Evolutionary conservation across 2,113 vertebrate genomes (phyloP).

Genomic region (Octodon degus): DNA sequence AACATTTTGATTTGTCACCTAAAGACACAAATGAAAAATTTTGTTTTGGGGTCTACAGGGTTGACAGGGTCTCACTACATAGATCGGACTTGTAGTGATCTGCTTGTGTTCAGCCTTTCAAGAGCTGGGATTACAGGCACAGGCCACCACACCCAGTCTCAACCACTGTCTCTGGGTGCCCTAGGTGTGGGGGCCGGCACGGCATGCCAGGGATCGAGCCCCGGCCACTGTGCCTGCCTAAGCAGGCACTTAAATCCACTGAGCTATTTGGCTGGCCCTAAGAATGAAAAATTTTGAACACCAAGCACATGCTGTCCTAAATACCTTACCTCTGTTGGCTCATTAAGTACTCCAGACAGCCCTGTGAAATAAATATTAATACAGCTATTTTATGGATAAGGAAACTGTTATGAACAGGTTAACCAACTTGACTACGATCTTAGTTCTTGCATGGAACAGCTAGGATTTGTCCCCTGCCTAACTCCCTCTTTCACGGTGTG

Average conservation of each 20-base stretch:
- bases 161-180: too few relatives aligned
- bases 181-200: too few relatives aligned
- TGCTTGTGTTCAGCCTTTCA: too few relatives aligned
- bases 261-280: background rate
- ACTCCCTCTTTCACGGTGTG: background rate
- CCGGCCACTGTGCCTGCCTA: too few relatives aligned
- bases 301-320: background rate
- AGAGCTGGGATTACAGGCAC: too few relatives aligned
- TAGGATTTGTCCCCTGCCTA: background rate
- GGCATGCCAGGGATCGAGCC: too few relatives aligned
- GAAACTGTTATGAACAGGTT: slow-evolving; percentile 9
- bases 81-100: too few relatives aligned
- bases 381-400: background rate
- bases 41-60: too few relatives aligned
- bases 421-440: background rate
- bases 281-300: background rate
- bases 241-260: too few relatives aligned
- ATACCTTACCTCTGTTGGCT: background rate
- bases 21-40: slow-evolving; percentile 30
- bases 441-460: background rate
- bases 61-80: too few relatives aligned
- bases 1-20: slow-evolving; percentile 45
- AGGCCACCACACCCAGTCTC: too few relatives aligned
- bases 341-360: background rate
- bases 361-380: background rate